Evolutionary conservation across 2,113 vertebrate species (phyloP).

Genomic region (Halichoeres trimaculatus): DNA sequence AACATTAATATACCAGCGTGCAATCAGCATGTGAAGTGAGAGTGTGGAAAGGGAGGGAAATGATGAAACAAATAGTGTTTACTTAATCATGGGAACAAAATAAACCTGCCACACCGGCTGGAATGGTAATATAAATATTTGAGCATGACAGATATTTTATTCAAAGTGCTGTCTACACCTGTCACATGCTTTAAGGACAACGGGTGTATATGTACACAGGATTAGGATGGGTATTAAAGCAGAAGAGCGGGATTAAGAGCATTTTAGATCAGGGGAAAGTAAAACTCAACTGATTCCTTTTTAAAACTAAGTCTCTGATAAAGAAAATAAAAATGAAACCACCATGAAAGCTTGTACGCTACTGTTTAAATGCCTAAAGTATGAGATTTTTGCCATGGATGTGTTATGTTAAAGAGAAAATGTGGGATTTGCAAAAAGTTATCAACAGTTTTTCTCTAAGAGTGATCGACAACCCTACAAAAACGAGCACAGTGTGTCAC

Average conservation of each 20-base stretch:
- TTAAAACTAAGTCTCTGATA: background rate
- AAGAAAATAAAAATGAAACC: too few relatives aligned
- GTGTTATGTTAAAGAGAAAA: background rate
- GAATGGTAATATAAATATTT: constrained; percentile 17
- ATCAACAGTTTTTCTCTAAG: too few relatives aligned
- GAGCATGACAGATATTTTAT: background rate
- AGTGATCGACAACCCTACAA: too few relatives aligned
- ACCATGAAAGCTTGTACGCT: background rate
- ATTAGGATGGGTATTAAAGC: background rate
- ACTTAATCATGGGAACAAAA: background rate
- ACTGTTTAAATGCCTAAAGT: too few relatives aligned
- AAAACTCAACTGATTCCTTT: background rate
- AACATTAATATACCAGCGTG: background rate
- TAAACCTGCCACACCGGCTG: constrained; percentile 2
- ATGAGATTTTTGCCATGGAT: too few relatives aligned
- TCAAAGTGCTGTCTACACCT: background rate
- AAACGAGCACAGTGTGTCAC: too few relatives aligned
- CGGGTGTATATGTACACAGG: too few relatives aligned
- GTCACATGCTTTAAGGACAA: background rate
- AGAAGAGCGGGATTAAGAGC: background rate
- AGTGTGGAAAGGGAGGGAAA: background rate
- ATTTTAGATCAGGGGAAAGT: background rate
- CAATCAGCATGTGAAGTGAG: background rate
- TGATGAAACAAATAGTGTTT: background rate
- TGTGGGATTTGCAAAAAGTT: too few relatives aligned